A percentile compares a stretch with the other conserved stretches of the same genome.
Conservation (phyloP, 2,888 invertebrate genomes). For the Archips crataeganus region DNA sequence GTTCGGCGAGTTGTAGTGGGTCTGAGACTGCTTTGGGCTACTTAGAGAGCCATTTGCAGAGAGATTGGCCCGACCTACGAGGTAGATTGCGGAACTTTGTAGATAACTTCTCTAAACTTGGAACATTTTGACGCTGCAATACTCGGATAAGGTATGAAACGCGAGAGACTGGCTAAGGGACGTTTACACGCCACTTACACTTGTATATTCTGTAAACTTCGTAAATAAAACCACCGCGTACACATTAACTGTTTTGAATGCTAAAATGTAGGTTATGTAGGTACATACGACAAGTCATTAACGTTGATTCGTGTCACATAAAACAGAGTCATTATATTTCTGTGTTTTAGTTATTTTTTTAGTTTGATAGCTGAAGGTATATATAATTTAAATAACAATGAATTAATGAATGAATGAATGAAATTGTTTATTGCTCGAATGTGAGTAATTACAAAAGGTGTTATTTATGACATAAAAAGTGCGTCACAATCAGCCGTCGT, state of each 20-base stretch:
- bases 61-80: conserved; percentile 79
- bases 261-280: neutral
- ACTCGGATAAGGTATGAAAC: conserved; percentile 81
- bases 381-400: conserved; percentile 7
- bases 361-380: neutral
- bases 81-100: conserved; percentile 81
- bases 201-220: conserved; percentile 60
- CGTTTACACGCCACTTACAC: conserved; percentile 64
- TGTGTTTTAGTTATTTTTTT: neutral
- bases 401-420: too few relatives aligned
- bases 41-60: conserved; percentile 80
- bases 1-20: conserved; percentile 63
- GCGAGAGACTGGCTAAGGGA: conserved; percentile 78
- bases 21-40: conserved; percentile 72
- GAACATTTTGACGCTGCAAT: conserved; percentile 82
- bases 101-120: conserved; percentile 82
- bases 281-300: neutral
- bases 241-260: neutral
- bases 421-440: too few relatives aligned
- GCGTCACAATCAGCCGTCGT: too few relatives aligned
- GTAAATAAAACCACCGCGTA: conserved; percentile 9
- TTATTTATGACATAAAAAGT: too few relatives aligned
- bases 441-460: too few relatives aligned
- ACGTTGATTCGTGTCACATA: neutral
- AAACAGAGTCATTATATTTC: neutral